phyloP scores from a whole-genome alignment of 2,113 vertebrate species.

The Lycaon pictus region DNA sequence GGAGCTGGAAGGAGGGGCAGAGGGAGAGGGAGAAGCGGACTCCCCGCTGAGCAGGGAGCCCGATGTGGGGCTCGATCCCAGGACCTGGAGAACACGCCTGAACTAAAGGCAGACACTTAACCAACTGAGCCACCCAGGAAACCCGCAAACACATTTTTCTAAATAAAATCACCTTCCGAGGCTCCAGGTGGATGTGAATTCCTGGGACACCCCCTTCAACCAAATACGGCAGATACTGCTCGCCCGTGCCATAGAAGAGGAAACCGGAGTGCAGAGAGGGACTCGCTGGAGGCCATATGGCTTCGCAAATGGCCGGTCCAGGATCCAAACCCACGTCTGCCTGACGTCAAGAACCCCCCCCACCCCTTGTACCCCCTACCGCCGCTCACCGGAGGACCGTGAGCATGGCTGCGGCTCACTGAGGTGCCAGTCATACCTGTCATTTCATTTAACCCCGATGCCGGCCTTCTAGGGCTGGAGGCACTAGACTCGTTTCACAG shows the following conservation, averaged over 20 bases:
- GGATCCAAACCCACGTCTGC: background rate
- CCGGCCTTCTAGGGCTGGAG: background rate
- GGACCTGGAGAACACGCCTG: too few species aligned
- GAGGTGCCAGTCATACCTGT: rapidly evolving
- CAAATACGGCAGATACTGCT: rapidly evolving
- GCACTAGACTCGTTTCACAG: rapidly evolving
- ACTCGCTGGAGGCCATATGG: rapidly evolving
- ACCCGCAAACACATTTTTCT: background rate
- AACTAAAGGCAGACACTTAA: too few species aligned
- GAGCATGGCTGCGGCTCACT: rapidly evolving
- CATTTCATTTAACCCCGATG: background rate
- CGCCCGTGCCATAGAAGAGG: background rate
- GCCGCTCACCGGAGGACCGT: background rate
- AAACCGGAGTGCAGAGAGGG: background rate
- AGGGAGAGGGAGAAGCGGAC: too few species aligned
- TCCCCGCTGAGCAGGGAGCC: too few species aligned
- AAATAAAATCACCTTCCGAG: background rate
- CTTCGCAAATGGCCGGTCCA: background rate
- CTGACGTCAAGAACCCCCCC: background rate
- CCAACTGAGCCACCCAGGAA: too few species aligned
- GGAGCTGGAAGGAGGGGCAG: too few species aligned
- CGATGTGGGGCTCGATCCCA: too few species aligned
- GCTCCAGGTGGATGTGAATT: rapidly evolving
- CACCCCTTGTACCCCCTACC: rapidly evolving
- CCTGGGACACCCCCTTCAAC: background rate